These are phyloP conservation scores for Phrynosoma blainvillii DNA, from an alignment of 2,113 vertebrate species.

Conservation along the genomic window DNA sequence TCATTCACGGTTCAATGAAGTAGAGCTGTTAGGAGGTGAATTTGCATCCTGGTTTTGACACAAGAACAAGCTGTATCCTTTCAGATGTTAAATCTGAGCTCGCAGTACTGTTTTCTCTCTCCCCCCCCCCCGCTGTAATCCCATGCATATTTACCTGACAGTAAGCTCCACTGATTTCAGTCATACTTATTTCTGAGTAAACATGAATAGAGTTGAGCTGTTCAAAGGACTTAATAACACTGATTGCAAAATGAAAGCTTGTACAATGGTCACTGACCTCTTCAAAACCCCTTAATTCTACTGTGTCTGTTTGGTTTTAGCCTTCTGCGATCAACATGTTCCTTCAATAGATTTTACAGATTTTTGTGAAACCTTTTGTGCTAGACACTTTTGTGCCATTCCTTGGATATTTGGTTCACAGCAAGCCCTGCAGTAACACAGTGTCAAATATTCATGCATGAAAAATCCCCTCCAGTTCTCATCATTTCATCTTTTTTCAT, in stretches of 20 bases:
- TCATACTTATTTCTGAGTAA: not conserved
- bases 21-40: not conserved
- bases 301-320: not conserved
- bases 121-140: not conserved
- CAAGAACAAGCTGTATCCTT: not conserved
- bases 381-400: not conserved
- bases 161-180: not conserved
- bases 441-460: constrained; percentile 21
- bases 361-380: not conserved
- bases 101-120: not conserved
- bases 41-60: not conserved
- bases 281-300: not conserved
- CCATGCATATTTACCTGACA: not conserved
- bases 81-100: not conserved
- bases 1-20: not conserved
- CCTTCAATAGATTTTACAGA: not conserved
- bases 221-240: not conserved
- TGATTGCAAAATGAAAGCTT: not conserved
- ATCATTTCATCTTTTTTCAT: constrained; percentile 31
- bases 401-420: not conserved
- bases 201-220: not conserved
- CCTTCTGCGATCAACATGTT: accelerated
- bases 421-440: constrained; percentile 37
- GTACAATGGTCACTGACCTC: not conserved
- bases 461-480: constrained; percentile 23